Evolutionary conservation across 2,888 invertebrate genomes (phyloP), one percentile per base, ranked within the genome.

Genomic region (Cephus nigrinus): DNA sequence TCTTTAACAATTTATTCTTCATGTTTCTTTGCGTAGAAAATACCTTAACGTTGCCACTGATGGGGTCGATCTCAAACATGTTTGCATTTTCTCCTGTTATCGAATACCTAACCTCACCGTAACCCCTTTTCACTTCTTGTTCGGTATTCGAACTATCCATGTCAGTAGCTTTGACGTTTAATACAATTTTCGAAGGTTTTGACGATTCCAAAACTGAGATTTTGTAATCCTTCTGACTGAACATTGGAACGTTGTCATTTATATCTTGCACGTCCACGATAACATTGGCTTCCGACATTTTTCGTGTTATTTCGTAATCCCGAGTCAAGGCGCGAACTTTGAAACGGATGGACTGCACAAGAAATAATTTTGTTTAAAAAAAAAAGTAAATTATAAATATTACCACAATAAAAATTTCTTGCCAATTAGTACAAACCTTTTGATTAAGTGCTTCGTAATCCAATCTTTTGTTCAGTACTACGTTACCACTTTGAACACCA

Each of bases 181-280:
- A 88, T 35, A 97, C 93, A 23, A 93, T 93, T 83, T 95, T 95
- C 0, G 95, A 94, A 83, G 95, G 92, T 77, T 93, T 93, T 4
- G 94, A 93, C 33, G 96, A 96, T 90, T 97, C 96, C 3, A 94
- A 87, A 1, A 96, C 93, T 69, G 95, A 94, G 1, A 95, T 94
- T 89, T 94, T 95, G 86, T 96, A 96, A 3, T 94, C 94, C 83
- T 93, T 93, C 84, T 94, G 93, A 76, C 93, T 93, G 88, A 97
- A 97, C 74, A 93, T 91, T 0, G 97, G 97, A 80, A 93, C 93
- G 88, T 97, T 96, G 86, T 97, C 97, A 87, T 97, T 97, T 1
- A 95, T 93, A 88, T 97, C 96, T 75, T 94, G 93, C 0, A 97
- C 94, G 82, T 94, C 94, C 34, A 96, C 93, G 71, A 94, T 93